A percentile compares a stretch with the other conserved stretches of the same genome.
Evolutionary conservation across 2,797 vertebrate species (phyloP).

Genomic region (Buceros bicornis): DNA sequence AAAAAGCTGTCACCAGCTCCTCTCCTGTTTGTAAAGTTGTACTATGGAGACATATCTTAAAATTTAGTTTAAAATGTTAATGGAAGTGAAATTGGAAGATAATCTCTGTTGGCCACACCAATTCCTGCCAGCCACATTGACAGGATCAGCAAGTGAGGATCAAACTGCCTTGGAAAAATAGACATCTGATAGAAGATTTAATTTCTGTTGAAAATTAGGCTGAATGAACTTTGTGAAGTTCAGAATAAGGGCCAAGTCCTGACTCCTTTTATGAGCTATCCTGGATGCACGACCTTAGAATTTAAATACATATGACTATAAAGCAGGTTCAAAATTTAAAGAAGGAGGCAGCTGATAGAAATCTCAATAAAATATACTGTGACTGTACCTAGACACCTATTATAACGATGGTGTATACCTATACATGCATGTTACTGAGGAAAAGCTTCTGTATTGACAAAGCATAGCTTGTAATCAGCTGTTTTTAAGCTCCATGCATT

Average conservation of each 20-base stretch:
- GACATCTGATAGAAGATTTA: neutral
- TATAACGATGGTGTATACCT: neutral
- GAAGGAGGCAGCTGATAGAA: neutral
- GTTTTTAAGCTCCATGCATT: neutral
- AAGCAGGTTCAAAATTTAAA: neutral
- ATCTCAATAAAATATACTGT: neutral
- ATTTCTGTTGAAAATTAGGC: neutral
- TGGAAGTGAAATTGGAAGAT: neutral
- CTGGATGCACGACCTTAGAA: neutral
- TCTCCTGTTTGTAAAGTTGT: neutral
- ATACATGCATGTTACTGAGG: neutral
- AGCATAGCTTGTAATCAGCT: neutral
- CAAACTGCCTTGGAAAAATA: neutral
- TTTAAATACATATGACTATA: rapidly evolving
- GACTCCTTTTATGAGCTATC: neutral
- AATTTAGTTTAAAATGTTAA: neutral
- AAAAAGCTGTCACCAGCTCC: neutral
- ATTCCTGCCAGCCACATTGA: neutral
- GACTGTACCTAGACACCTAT: neutral
- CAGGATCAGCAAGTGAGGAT: neutral
- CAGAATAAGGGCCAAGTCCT: neutral
- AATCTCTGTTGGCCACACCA: neutral
- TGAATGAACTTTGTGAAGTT: neutral
- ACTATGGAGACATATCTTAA: neutral
- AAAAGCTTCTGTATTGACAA: neutral